Base-by-base conservation (phyloP, 2,888 invertebrate genomes). In the Scaptomyza parva region DNA sequence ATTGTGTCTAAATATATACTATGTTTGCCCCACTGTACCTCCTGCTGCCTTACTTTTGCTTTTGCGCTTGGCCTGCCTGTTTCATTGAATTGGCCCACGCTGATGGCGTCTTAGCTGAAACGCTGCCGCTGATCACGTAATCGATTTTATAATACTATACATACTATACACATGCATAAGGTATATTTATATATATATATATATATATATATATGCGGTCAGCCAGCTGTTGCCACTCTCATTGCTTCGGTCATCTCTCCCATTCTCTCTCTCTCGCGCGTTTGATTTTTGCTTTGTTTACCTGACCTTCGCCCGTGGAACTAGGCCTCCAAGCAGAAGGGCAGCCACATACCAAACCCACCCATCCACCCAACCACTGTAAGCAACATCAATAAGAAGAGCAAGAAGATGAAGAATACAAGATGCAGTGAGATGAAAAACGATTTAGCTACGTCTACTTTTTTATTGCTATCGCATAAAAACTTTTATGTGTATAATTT, bases 401-500 rank as follows among this genome's bases (percentile, higher is more conserved):
- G 54, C 28, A 61, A 63, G 1, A 18, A 5, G 7, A 7, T 3
- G 26, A 28, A 17, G 24, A 24, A 26, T 11, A 43, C 17, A 30
- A 35, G 14, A 55, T 18, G 20, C 47, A 69, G 35, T 28, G 48
- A 50, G 18, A 48, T 53, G 28, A 58, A 51, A 20, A 61, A 44
- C 53, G 48, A 51, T 61, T 62, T 59, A 40, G 70, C 80, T 62
- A 76, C 70, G 86, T 83, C 84, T 86, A 76, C 81, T 67, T 66
- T 86, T 88, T 88, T 82, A 88, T 85, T 86, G 89, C 86, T 53
- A 58, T 45, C 77, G 67, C 87, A 88, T 88, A 82, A 84, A 81
- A 88, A 74, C 69, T 88, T 84, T 89, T 88, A 88, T 87, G 88
- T 88, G 86, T 85, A 88, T 85, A 86, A 85, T 88, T 85, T 89